These are phyloP conservation scores for Abramis brama DNA, from an alignment of 2,113 vertebrate species.

Conservation along the genomic window DNA sequence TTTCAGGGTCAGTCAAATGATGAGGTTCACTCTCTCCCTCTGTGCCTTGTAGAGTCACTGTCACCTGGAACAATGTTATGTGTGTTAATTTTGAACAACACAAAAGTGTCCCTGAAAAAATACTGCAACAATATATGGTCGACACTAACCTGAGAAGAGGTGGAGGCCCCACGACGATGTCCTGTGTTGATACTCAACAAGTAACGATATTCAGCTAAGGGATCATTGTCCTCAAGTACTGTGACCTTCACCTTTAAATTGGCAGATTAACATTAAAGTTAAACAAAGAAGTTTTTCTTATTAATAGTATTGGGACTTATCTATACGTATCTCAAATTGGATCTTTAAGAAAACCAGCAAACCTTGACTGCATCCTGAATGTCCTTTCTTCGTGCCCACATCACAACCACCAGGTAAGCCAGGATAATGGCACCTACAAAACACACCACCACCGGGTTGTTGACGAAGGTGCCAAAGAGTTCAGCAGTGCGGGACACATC, in stretches of 20 bases:
- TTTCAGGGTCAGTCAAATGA: constrained; percentile 81
- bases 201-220: constrained; percentile 88
- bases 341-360: not conserved
- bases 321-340: not conserved
- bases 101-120: not conserved
- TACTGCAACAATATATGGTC: not conserved
- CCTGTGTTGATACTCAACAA: constrained; percentile 88
- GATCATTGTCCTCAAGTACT: constrained; percentile 89
- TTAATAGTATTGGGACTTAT: not conserved
- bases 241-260: constrained; percentile 85
- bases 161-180: constrained; percentile 85
- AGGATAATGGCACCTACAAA: constrained; percentile 85
- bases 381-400: constrained; percentile 93
- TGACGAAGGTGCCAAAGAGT: constrained; percentile 87
- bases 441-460: constrained; percentile 91
- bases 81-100: not conserved
- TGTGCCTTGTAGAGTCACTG: constrained; percentile 83
- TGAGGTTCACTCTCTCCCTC: constrained; percentile 93
- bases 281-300: not conserved
- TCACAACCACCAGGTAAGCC: constrained; percentile 81
- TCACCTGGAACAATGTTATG: constrained; percentile 76
- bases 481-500: constrained; percentile 83
- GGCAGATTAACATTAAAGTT: not conserved
- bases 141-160: constrained; percentile 85
- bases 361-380: constrained; percentile 88